Conservation (phyloP, 1,140 invertebrate genomes). For the Pogonomyrmex barbatus region DNA sequence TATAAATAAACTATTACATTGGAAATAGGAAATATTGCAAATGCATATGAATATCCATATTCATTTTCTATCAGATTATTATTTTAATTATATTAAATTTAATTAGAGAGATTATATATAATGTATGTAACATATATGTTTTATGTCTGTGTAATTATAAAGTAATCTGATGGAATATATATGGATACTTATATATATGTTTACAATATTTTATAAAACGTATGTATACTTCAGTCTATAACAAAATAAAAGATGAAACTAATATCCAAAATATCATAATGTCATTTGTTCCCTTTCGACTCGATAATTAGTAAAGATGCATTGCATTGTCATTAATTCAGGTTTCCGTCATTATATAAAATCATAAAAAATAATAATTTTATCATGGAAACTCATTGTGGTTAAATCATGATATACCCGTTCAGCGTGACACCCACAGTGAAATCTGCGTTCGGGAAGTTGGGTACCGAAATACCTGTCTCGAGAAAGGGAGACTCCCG, state of each 20-base stretch:
- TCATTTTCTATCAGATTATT: slow-evolving; percentile 39
- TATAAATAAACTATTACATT: neutral
- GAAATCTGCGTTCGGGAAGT: slow-evolving; percentile 76
- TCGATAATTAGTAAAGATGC: neutral
- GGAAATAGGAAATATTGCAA: slow-evolving; percentile 10
- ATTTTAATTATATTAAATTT: slow-evolving; percentile 37
- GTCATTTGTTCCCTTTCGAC: neutral
- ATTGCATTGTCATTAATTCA: neutral
- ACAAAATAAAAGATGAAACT: slow-evolving; percentile 23
- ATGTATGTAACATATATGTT: slow-evolving; percentile 19
- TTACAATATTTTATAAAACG: slow-evolving; percentile 16
- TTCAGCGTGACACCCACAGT: slow-evolving; percentile 52
- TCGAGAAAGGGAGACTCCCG: slow-evolving; percentile 35
- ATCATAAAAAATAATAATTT: slow-evolving; percentile 16
- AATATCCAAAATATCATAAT: neutral
- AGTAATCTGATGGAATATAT: slow-evolving; percentile 26
- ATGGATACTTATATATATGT: neutral
- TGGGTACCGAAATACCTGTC: slow-evolving; percentile 72
- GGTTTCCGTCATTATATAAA: neutral
- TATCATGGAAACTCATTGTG: neutral
- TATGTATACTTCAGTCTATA: neutral
- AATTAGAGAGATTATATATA: slow-evolving; percentile 28
- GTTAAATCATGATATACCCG: slow-evolving; percentile 55
- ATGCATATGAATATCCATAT: slow-evolving; percentile 27
- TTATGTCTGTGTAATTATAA: slow-evolving; percentile 18